These are phyloP conservation scores for Morpho helenor DNA, from an alignment of 2,888 invertebrate species.

Conservation along the genomic window DNA sequence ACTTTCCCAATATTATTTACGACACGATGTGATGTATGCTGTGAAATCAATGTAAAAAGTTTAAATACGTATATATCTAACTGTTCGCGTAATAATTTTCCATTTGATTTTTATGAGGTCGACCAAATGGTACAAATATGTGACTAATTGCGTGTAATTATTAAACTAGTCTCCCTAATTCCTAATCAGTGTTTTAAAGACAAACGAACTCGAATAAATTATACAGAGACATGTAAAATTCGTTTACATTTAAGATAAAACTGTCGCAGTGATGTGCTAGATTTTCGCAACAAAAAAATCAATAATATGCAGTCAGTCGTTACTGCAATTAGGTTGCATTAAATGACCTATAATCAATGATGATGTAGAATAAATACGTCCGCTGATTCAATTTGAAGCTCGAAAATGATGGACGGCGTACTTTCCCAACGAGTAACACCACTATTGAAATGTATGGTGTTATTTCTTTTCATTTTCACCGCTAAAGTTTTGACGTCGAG, in stretches of 20 bases:
- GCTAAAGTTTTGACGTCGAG: conserved; percentile 68
- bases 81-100: neutral
- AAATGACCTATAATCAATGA: conserved; percentile 28
- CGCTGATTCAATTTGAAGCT: conserved; percentile 4
- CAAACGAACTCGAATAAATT: neutral
- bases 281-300: conserved; percentile 33
- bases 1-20: conserved; percentile 28
- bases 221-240: conserved; percentile 7
- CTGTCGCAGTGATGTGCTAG: conserved; percentile 25
- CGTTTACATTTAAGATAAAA: conserved; percentile 9
- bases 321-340: conserved; percentile 39
- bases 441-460: conserved; percentile 63
- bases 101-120: conserved; percentile 8
- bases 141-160: conserved; percentile 18
- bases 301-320: conserved; percentile 54
- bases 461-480: conserved; percentile 70
- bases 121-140: conserved; percentile 21
- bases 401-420: conserved; percentile 56
- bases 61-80: neutral
- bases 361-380: conserved; percentile 18
- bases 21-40: conserved; percentile 24
- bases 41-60: conserved; percentile 4
- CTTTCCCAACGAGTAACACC: conserved; percentile 62
- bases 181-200: conserved; percentile 4
- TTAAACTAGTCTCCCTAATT: conserved; percentile 12